A percentile compares a stretch with the other conserved stretches of the same genome.
phyloP scores from a whole-genome alignment of 1,140 invertebrate genomes.

The Drosophila auraria region DNA sequence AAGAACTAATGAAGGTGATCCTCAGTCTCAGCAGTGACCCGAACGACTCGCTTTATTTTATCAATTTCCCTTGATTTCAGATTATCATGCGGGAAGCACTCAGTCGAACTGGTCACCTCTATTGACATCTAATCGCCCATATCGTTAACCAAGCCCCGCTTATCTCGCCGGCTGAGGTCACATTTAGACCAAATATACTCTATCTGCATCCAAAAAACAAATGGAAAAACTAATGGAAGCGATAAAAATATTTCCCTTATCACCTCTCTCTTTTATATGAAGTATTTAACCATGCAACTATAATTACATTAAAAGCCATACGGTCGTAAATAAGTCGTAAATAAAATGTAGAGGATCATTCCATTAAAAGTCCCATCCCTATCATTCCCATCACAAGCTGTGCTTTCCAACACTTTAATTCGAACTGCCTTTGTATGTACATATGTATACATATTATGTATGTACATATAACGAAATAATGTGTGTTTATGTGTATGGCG shows the following conservation, averaged over 20 bases:
- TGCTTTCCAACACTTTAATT: constrained; percentile 36
- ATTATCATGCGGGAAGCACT: constrained; percentile 40
- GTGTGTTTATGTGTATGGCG: constrained; percentile 12
- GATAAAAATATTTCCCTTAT: constrained; percentile 46
- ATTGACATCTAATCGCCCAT: constrained; percentile 39
- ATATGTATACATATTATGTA: neutral
- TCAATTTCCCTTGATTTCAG: constrained; percentile 39
- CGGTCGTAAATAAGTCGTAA: constrained; percentile 25
- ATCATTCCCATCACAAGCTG: constrained; percentile 24
- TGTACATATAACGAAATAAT: neutral
- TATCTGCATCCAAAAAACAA: constrained; percentile 28
- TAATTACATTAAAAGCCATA: constrained; percentile 33
- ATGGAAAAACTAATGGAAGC: constrained; percentile 26
- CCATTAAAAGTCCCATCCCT: constrained; percentile 21
- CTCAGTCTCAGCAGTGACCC: constrained; percentile 30
- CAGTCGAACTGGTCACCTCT: constrained; percentile 65
- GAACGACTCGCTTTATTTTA: constrained; percentile 29
- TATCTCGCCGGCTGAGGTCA: constrained; percentile 50
- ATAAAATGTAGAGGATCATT: constrained; percentile 26
- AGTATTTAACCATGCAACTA: constrained; percentile 10
- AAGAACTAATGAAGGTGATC: constrained; percentile 61
- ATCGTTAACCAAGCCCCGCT: constrained; percentile 38
- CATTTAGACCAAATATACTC: constrained; percentile 36
- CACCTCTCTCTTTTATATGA: constrained; percentile 23
- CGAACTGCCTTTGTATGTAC: constrained; percentile 4